A percentile compares a stretch with the other conserved stretches of the same genome.
phyloP scores from a whole-genome alignment of 2,113 vertebrate genomes.

The Cinclus cinclus region DNA sequence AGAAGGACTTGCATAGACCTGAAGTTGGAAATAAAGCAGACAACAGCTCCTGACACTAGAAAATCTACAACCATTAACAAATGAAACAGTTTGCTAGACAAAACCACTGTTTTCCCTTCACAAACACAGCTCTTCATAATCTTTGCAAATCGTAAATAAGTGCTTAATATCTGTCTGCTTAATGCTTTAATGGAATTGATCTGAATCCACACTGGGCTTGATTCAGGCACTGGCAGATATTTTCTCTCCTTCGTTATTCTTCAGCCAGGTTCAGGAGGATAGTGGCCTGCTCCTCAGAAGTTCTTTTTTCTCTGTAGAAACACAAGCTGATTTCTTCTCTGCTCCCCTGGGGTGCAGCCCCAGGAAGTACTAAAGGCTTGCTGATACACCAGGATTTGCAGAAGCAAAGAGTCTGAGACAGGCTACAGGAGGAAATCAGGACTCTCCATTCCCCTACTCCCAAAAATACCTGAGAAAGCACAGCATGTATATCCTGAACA shows the following conservation, averaged over 20 bases:
- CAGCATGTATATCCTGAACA: background rate
- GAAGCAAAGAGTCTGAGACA: background rate
- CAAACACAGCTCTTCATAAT: background rate
- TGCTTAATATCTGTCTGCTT: background rate
- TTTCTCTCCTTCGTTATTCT: background rate
- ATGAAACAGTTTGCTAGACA: background rate
- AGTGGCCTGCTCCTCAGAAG: background rate
- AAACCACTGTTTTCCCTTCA: background rate
- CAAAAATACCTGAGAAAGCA: background rate
- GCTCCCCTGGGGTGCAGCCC: background rate
- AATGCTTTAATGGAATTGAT: background rate
- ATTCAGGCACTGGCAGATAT: background rate
- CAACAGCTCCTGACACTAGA: background rate
- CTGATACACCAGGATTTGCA: background rate
- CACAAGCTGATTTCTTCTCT: background rate
- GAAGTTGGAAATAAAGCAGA: background rate
- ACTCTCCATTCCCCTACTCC: background rate
- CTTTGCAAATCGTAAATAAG: background rate
- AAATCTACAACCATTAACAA: background rate
- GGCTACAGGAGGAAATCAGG: background rate
- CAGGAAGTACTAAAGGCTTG: background rate
- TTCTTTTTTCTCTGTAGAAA: background rate
- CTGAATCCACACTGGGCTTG: background rate
- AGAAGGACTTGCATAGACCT: background rate
- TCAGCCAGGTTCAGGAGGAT: background rate